Base-by-base conservation (phyloP, 2,888 invertebrate genomes). In the Rhimphoctona megacephalus region DNA sequence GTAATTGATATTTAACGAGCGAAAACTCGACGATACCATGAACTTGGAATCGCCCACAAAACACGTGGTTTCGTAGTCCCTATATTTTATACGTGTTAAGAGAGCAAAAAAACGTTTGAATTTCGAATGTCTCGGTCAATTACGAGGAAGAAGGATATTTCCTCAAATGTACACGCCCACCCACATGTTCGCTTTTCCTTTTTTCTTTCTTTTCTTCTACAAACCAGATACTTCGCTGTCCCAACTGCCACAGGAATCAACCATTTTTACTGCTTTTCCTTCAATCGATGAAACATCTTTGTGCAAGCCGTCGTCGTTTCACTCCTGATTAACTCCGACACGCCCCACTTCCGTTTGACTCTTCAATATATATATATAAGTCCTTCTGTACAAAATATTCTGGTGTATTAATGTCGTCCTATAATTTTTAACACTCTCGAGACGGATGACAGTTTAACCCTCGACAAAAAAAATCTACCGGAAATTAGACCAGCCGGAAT, bases 311-410 rank as follows among this genome's bases (percentile, higher is more conserved):
- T 83, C 70, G 81, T 81, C 85, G 73, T 86, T 87, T 86, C 87
- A 86, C 87, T 87, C 83, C 86, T 83, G 86, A 87, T 87, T 87
- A 86, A 85, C 87, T 57, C 33, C 67, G 83, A 81, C 86, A 87
- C 85, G 87, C 87, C 85, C 66, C 57, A 83, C 78, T 83, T 87
- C 86, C 83, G 83, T 69, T 81, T 39, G 49, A 67, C 78, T 61
- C 54, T 39, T 33, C 22, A 46, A 33, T 22, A 49, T 14, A 57
- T 39, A 61, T n/a, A 39, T 22, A n/a, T n/a, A n/a, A n/a, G n/a
- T 39, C 22, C 22, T n/a, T 33, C 19, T 22, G 22, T 22, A 57
- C 22, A 6, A 69, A 5, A 36, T 22, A 69, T 39, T 5, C 67
- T 30, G 7, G 25, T 11, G 14, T 36, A 9, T 73, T 52, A 25